Conservation (phyloP, 2,888 invertebrate genomes). For the Athetis lepigone region DNA sequence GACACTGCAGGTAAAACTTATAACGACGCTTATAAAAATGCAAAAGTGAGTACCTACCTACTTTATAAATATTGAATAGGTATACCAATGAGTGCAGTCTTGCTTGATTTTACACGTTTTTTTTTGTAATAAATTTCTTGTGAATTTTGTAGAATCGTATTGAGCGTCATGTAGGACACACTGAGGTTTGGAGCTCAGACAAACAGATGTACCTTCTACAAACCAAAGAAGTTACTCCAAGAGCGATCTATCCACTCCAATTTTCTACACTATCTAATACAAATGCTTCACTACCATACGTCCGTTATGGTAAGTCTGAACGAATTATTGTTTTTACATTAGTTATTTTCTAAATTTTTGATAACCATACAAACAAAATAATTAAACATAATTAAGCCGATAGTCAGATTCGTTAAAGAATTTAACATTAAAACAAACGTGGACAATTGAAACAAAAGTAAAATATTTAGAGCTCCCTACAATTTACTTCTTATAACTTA, state of each 20-base stretch:
- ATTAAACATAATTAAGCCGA: too few species aligned
- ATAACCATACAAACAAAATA: too few species aligned
- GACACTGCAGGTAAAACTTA: conserved; percentile 31
- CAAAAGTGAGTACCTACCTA: conserved; percentile 38
- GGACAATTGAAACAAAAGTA: too few species aligned
- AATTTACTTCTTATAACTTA: too few species aligned
- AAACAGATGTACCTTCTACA: conserved; percentile 7
- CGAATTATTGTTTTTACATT: background rate
- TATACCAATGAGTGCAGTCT: background rate
- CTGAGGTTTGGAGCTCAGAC: background rate
- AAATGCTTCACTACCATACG: conserved; percentile 7
- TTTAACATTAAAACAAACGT: too few species aligned
- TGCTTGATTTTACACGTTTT: background rate
- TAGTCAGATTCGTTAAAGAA: too few species aligned
- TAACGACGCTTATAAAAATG: conserved; percentile 6
- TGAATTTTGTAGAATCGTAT: conserved; percentile 39
- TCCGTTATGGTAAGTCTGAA: conserved; percentile 33
- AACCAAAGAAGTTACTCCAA: conserved; percentile 14
- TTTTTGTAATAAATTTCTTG: background rate
- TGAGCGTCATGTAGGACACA: conserved; percentile 41
- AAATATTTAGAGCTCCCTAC: too few species aligned
- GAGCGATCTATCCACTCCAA: conserved; percentile 10
- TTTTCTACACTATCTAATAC: conserved; percentile 5
- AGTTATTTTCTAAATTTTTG: background rate
- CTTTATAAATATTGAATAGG: background rate